Conservation (phyloP, 2,888 invertebrate genomes). For the Athalia circularis region DNA sequence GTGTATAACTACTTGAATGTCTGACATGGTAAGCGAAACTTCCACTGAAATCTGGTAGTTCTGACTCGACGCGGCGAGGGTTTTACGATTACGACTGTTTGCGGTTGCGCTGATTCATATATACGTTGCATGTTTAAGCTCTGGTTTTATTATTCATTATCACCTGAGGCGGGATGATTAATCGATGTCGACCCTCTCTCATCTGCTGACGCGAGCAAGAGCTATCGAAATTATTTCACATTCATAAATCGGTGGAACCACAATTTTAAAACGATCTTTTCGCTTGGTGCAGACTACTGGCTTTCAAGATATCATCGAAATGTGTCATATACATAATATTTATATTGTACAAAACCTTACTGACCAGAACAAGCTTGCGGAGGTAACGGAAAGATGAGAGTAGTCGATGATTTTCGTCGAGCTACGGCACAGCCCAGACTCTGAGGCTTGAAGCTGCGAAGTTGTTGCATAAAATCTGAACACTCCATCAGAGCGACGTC, state of each 20-base stretch:
- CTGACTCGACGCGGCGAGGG: neutral
- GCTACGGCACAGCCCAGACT: constrained; percentile 96
- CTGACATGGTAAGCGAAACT: neutral
- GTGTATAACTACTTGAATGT: constrained; percentile 17
- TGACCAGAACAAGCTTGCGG: constrained; percentile 96
- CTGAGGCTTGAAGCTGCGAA: constrained; percentile 96
- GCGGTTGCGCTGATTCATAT: neutral
- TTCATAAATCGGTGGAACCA: neutral
- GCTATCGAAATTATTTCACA: neutral
- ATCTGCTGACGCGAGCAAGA: neutral
- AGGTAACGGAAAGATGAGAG: constrained; percentile 94
- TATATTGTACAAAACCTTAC: constrained; percentile 50
- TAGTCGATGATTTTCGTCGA: constrained; percentile 93
- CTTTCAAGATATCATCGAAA: neutral
- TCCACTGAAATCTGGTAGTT: neutral
- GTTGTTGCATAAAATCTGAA: constrained; percentile 97
- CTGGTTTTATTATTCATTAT: neutral
- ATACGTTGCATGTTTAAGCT: neutral
- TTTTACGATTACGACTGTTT: constrained; percentile 2
- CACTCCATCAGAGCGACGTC: constrained; percentile 98
- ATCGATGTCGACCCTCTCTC: constrained; percentile 5
- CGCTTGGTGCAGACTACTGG: neutral
- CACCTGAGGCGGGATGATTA: constrained; percentile 1
- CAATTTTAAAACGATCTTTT: too few relatives aligned
- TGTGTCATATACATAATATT: neutral